A percentile compares a stretch with the other conserved stretches of the same genome.
Evolutionary conservation across 1,140 invertebrate species (phyloP).

Genomic region (Prorops nasuta): DNA sequence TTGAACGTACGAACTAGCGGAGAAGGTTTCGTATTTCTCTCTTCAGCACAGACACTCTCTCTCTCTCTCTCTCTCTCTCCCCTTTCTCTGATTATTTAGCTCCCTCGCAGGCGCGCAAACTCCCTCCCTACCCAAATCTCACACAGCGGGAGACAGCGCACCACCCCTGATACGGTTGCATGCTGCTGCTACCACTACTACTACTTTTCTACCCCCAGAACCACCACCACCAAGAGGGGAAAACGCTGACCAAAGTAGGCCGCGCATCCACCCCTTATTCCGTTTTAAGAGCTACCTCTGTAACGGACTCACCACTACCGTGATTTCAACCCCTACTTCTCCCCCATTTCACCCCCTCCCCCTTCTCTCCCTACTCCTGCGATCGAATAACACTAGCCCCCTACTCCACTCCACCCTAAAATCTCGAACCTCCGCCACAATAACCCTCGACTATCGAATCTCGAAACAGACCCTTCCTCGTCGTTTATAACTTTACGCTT

Average conservation of each 20-base stretch:
- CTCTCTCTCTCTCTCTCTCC: slow-evolving; percentile 1
- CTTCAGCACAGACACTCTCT: no score
- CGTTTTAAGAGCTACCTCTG: no score
- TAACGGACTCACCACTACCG: slow-evolving; percentile 30
- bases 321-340: slow-evolving; percentile 21
- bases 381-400: slow-evolving; percentile 14
- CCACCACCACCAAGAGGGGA: slow-evolving; percentile 28
- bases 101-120: background rate
- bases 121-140: slow-evolving; percentile 2
- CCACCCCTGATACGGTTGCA: slow-evolving; percentile 7
- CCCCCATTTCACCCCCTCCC: slow-evolving; percentile 7
- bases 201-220: slow-evolving; percentile 3
- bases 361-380: slow-evolving; percentile 7
- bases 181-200: no score
- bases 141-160: slow-evolving; percentile 13
- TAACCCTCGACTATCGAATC: slow-evolving; percentile 12
- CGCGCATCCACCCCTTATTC: slow-evolving; percentile 49
- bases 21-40: no score
- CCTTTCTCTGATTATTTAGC: slow-evolving; percentile 1
- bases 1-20: no score
- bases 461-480: no score
- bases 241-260: slow-evolving; percentile 45
- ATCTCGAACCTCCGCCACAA: slow-evolving; percentile 17
- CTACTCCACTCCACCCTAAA: slow-evolving; percentile 9
- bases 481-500: no score